Evolutionary conservation across 35 echinoderm and acorn worm genomes (phyloP), one percentile per base, ranked within the genome.

Genomic region (Lytechinus variegatus): DNA sequence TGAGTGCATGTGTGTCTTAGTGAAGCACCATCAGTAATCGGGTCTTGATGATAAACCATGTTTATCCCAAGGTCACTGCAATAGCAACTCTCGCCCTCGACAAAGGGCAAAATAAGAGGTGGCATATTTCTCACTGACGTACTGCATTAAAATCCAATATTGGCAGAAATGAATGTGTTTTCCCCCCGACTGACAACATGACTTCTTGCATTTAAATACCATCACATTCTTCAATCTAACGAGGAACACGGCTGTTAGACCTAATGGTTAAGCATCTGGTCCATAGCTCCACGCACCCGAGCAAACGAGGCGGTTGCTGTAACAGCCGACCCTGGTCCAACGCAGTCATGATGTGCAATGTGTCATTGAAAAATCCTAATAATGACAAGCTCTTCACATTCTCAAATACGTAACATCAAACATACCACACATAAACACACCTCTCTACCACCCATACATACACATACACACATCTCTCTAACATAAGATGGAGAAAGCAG

Each of bases 1-100:
- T 93, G 92, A 93, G 92, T 93, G 92, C 53, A 93, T 93, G 92
- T 93, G 92, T 93, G 92, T 93, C 92, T 93, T 93, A 93, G 92
- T 54, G 92, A 93, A 93, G 92, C 92, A 93, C 92, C 92, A 93
- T 93, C 92, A 93, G 88, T 90, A 12, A 90, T 79, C 14, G n/a
- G 66, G 66, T 79, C 66, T 7, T 79, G 66, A 79, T 79, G 66
- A 79, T 79, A 79, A 79, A 79, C 66, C 19, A 79, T 79, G 66
- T 79, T 24, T 24, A 79, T 21, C 66, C 66, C 66, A 79, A 5
- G 19, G 66, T 24, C n/a, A 58, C 56, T 58, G 56, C 12, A 24
- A 5, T 79, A 3, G 66, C 66, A 79, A 24, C n/a, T 24, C n/a
- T 7, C n/a, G n/a, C 66, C 19, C 66, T 24, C 19, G 7, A 19